A percentile compares a stretch with the other conserved stretches of the same genome.
Conservation (phyloP, 2,797 vertebrate genomes). For the Pachyuromys duprasi region DNA sequence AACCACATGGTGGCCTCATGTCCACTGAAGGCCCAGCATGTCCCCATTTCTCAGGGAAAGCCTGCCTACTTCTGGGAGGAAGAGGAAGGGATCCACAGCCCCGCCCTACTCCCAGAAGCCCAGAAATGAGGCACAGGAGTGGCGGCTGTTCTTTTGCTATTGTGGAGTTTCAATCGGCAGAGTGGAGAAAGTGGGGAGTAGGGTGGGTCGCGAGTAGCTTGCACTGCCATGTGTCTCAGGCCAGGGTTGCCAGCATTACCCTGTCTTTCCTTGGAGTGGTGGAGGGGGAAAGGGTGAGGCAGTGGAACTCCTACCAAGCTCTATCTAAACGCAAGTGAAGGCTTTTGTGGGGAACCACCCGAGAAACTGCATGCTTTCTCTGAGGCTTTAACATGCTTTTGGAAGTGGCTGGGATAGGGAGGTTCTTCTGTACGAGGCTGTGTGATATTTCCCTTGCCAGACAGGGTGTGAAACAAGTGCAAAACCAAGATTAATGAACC, state of each 20-base stretch:
- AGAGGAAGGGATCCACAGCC: slow-evolving; percentile 90
- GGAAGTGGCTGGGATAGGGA: slow-evolving; percentile 6
- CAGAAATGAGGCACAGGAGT: slow-evolving; percentile 84
- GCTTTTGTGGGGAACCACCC: slow-evolving; percentile 13
- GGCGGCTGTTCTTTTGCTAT: slow-evolving; percentile 82
- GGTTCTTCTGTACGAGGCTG: slow-evolving; percentile 41
- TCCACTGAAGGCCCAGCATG: slow-evolving; percentile 94
- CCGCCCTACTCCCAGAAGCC: slow-evolving; percentile 87
- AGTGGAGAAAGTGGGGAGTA: slow-evolving; percentile 78
- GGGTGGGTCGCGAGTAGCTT: slow-evolving; percentile 65
- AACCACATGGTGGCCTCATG: slow-evolving; percentile 98
- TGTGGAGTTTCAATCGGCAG: slow-evolving; percentile 81
- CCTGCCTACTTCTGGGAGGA: slow-evolving; percentile 90
- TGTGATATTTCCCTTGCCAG: slow-evolving; percentile 36
- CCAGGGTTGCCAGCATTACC: slow-evolving; percentile 62
- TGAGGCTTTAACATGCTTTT: slow-evolving; percentile 50
- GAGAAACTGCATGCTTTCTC: slow-evolving; percentile 33
- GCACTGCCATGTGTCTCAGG: slow-evolving; percentile 64
- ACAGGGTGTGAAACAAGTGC: slow-evolving; percentile 12
- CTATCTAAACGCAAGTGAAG: slow-evolving; percentile 59
- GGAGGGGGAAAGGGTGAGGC: slow-evolving; percentile 74
- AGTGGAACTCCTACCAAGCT: slow-evolving; percentile 88
- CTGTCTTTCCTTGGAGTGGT: slow-evolving; percentile 61
- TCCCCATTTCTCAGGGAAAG: slow-evolving; percentile 94
- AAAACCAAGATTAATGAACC: slow-evolving; percentile 19